Evolutionary conservation across 1,140 invertebrate genomes (phyloP).

Genomic region (Drosophila pseudoobscura): DNA sequence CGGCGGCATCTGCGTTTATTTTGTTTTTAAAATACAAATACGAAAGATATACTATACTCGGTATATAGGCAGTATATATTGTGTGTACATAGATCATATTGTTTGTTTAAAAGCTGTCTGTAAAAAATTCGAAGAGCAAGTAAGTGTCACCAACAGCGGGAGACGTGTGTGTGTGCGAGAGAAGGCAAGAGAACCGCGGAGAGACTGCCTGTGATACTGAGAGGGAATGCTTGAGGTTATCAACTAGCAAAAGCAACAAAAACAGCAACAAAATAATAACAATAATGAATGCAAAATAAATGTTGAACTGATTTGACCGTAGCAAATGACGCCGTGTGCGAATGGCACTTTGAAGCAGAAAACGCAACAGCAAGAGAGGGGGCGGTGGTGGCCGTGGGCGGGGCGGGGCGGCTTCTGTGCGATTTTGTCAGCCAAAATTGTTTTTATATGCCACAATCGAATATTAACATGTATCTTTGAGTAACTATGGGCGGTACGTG

Average conservation of each 20-base stretch:
- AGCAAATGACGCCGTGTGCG: slow-evolving; percentile 40
- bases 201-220: slow-evolving; percentile 19
- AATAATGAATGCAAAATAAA: slow-evolving; percentile 47
- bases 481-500: slow-evolving; percentile 33
- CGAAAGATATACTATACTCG: slow-evolving; percentile 22
- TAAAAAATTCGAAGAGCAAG: slow-evolving; percentile 37
- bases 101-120: slow-evolving; percentile 52
- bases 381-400: not conserved
- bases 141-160: slow-evolving; percentile 50
- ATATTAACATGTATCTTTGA: not conserved
- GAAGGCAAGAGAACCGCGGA: slow-evolving; percentile 6
- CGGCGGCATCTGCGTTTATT: slow-evolving; percentile 57
- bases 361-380: slow-evolving; percentile 3
- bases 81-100: slow-evolving; percentile 25
- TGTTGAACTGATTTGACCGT: slow-evolving; percentile 57
- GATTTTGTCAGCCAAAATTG: slow-evolving; percentile 14
- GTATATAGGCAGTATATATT: slow-evolving; percentile 11
- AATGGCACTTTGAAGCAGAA: slow-evolving; percentile 1
- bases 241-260: slow-evolving; percentile 35
- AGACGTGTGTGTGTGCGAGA: slow-evolving; percentile 22
- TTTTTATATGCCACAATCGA: slow-evolving; percentile 11
- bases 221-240: slow-evolving; percentile 54
- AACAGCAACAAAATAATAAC: slow-evolving; percentile 43
- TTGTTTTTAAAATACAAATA: slow-evolving; percentile 58
- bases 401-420: slow-evolving; percentile 1